Percentiles rank a stretch among this genome's conserved stretches.
These are phyloP conservation scores for Oryzias celebensis DNA, from an alignment of 2,113 vertebrate species.

Conservation along the genomic window DNA sequence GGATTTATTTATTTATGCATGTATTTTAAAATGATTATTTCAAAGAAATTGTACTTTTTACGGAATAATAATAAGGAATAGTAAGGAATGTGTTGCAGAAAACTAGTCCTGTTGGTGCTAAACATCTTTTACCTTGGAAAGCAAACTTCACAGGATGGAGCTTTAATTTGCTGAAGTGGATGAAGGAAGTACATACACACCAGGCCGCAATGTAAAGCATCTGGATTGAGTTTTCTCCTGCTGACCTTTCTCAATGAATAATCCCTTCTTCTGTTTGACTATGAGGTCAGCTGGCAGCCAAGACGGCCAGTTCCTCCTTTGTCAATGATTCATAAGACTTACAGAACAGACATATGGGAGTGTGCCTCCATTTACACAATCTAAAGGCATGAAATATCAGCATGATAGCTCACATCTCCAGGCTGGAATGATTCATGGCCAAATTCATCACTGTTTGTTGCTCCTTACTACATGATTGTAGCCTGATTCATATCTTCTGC, in stretches of 20 bases:
- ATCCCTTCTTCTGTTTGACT: slow-evolving; percentile 46
- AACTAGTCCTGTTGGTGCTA: slow-evolving; percentile 25
- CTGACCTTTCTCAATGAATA: slow-evolving; percentile 58
- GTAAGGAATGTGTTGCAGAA: slow-evolving; percentile 5
- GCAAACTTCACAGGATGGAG: slow-evolving; percentile 20
- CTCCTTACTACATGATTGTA: slow-evolving; percentile 26
- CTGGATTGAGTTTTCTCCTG: slow-evolving; percentile 62
- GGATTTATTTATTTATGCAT: too few relatives aligned
- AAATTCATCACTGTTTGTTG: slow-evolving; percentile 40
- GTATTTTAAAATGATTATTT: too few relatives aligned
- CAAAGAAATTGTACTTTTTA: not conserved
- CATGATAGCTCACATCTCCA: slow-evolving; percentile 41
- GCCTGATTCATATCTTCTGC: slow-evolving; percentile 59
- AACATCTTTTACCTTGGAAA: slow-evolving; percentile 9
- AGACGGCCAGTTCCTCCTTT: slow-evolving; percentile 36
- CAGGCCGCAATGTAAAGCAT: slow-evolving; percentile 45
- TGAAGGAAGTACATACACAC: slow-evolving; percentile 33
- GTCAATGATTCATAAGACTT: slow-evolving; percentile 55
- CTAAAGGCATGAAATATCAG: too few relatives aligned
- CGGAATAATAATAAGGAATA: slow-evolving; percentile 6
- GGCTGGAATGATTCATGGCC: slow-evolving; percentile 44
- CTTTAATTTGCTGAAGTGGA: slow-evolving; percentile 63
- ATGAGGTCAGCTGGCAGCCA: slow-evolving; percentile 23
- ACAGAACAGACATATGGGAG: slow-evolving; percentile 13
- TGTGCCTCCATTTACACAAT: not conserved